phyloP scores from a whole-genome alignment of 2,797 vertebrate genomes.

The Aeoliscus strigatus region DNA sequence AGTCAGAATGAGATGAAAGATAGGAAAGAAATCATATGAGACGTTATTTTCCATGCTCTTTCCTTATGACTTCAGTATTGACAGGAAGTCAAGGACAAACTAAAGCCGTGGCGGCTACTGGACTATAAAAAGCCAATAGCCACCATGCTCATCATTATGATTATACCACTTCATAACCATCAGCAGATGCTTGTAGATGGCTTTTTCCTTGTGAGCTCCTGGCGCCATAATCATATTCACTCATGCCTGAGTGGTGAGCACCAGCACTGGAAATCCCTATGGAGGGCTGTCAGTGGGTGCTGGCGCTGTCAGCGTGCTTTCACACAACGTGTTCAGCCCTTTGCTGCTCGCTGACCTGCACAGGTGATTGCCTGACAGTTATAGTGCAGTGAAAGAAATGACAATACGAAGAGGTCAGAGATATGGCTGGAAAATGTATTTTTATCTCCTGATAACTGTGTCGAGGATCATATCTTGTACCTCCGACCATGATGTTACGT shows the following conservation, averaged over 20 bases:
- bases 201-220: conserved; percentile 23
- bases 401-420: no score
- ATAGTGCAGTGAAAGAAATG: not conserved
- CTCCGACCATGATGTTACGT: no score
- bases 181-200: conserved; percentile 41
- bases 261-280: conserved; percentile 41
- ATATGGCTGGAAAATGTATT: no score
- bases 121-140: conserved; percentile 41
- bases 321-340: conserved; percentile 24
- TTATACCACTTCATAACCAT: conserved; percentile 41
- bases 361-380: conserved; percentile 21
- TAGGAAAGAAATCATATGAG: no score
- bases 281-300: conserved; percentile 34
- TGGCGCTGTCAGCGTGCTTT: conserved; percentile 38
- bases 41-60: no score
- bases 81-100: conserved; percentile 42
- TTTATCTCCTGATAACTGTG: no score
- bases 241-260: conserved; percentile 36
- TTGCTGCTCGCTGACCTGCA: conserved; percentile 31
- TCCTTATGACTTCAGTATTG: no score
- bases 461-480: no score
- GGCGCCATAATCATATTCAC: conserved; percentile 43
- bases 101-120: no score
- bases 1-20: no score
- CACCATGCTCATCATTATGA: conserved; percentile 24